Base-by-base conservation (phyloP, 2,888 invertebrate species). In the Spodoptera exigua region DNA sequence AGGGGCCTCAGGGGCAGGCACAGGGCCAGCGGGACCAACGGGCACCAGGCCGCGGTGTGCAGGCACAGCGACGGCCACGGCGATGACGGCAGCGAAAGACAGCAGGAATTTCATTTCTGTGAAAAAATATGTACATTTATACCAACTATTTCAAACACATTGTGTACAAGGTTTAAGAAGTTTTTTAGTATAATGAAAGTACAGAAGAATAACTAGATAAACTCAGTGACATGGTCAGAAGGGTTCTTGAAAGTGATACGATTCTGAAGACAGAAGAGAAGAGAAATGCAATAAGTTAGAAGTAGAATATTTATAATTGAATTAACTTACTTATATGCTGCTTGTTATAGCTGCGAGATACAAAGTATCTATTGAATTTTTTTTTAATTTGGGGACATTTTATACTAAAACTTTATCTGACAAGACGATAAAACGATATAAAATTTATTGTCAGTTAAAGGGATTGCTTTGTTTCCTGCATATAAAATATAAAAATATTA, bases 321-420 rank as follows among this genome's bases (percentile, higher is more conserved):
- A 13, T 39, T n/a, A 4, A 68, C 70, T 58, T 59, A 67, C 72
- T 70, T 72, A 64, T 27, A 61, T 70, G 66, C 65, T 63, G 71
- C 68, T 72, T 77, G 64, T 59, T 73, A 62, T 68, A 68, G 72
- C 75, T 72, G 72, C 68, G 35, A 68, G 65, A 66, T 70, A 70
- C 73, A 69, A 68, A 69, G 61, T 77, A 74, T 74, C 66, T 66
- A 56, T 66, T 44, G 52, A 7, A 40, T 63, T 47, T 45, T 12
- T 2, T 16, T 32, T 1, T 13, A 12, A 58, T 46, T 57, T 44
- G 37, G 35, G 14, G 13, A 11, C 10, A 45, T 74, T 74, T 45
- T 74, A 77, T 77, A 77, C 61, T 10, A 45, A 41, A 7, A 18
- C 49, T 45, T 68, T 76, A 76, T 76, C 76, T 17, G 2, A 9